These are phyloP conservation scores for Pluvialis apricaria DNA, from an alignment of 2,113 vertebrate genomes.

Conservation along the genomic window DNA sequence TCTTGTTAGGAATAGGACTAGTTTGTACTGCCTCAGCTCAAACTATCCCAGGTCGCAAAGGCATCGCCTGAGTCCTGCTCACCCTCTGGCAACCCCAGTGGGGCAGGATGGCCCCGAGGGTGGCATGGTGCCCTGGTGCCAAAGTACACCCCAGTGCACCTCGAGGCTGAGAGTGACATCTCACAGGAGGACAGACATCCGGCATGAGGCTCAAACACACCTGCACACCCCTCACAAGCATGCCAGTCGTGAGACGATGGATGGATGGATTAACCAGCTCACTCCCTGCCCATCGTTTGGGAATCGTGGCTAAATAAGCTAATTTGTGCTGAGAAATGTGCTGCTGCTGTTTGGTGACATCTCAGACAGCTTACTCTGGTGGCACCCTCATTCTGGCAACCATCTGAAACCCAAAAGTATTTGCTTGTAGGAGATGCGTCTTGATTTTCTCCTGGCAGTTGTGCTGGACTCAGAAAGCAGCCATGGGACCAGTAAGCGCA, in stretches of 20 bases:
- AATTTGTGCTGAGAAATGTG: not conserved
- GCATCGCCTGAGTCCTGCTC: accelerated
- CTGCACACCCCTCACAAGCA: not conserved
- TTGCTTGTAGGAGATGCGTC: not conserved
- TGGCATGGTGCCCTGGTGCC: too few species aligned
- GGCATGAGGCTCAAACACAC: not conserved
- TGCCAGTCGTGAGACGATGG: not conserved
- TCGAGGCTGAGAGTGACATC: not conserved
- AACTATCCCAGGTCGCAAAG: not conserved
- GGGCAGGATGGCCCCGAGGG: accelerated
- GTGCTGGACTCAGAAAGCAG: conserved; percentile 16
- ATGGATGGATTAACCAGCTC: not conserved
- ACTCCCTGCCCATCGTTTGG: not conserved
- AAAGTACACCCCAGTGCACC: not conserved
- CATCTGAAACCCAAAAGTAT: not conserved
- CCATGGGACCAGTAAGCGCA: not conserved
- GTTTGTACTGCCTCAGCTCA: not conserved
- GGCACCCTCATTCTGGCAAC: not conserved
- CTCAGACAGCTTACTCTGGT: not conserved
- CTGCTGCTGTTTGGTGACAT: not conserved
- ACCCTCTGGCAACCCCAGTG: not conserved
- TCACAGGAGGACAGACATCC: not conserved
- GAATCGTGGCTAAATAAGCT: not conserved
- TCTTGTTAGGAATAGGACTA: not conserved
- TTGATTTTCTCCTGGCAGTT: conserved; percentile 29